Base-by-base conservation (phyloP, 2,797 vertebrate genomes). In the Pseudopleuronectes americanus region DNA sequence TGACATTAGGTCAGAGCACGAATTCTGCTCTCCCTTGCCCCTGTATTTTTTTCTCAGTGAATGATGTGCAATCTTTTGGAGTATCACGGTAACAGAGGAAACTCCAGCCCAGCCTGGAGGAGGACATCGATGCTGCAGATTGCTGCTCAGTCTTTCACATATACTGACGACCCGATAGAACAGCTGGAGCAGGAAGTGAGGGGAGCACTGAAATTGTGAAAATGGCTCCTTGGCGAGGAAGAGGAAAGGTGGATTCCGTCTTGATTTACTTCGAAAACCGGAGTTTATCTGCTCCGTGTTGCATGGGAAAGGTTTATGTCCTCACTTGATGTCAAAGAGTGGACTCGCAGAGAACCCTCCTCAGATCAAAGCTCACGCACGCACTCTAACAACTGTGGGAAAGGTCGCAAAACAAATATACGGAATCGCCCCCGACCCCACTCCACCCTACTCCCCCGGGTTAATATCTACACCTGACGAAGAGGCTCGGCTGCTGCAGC, bases 121-220 rank as follows among this genome's bases (percentile, higher is more conserved):
- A 48, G 61, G 62, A 67, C 41, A 33, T 51, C 23, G 19, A 66
- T n/a, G 78, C 76, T 55, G 75, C 68, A 61, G 65, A 63, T 65
- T 31, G 61, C 58, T 52, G 76, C 57, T 76, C 63, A 79, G 79
- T 83, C 75, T 71, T 80, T 85, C 63, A 81, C 82, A 84, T 73
- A 61, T 68, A 75, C 71, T 79, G 63, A 81, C 52, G 43, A 83
- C 70, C 60, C 54, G 61, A 84, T 74, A 62, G 76, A 49, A 48
- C 16, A 71, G 57, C 43, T 38, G 45, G 36, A 74, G 70, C 53
- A 57, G 56, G 57, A 62, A 57, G 10, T 10, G 17, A n/a, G 24
- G 48, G 45, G 51, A 14, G 14, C 4, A 53, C 28, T 8, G 21
- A 56, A 31, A 33, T 33, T 1, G 4, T 17, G 41, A 17, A 43